Percentiles rank a stretch among this genome's conserved stretches.
These are phyloP conservation scores for Tetragonula clypearis DNA, from an alignment of 1,140 invertebrate species.

Conservation along the genomic window DNA sequence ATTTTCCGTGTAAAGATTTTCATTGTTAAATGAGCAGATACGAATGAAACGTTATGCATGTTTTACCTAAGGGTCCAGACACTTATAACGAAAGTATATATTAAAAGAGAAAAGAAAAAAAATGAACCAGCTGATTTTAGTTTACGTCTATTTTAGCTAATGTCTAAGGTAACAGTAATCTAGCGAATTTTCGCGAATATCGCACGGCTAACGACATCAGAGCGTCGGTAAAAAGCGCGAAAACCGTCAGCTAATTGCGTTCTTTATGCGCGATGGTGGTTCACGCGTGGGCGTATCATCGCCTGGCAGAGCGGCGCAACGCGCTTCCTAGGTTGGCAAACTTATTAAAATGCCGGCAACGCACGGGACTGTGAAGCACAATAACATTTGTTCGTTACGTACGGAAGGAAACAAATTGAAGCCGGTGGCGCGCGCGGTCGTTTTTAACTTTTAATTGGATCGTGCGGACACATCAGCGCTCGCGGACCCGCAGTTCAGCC, in stretches of 20 bases:
- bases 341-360: constrained; percentile 54
- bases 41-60: no score
- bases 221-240: not conserved
- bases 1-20: no score
- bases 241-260: constrained; percentile 33
- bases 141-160: no score
- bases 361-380: constrained; percentile 46
- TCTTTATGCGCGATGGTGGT: not conserved
- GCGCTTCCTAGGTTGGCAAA: not conserved
- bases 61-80: not conserved
- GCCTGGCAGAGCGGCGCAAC: not conserved
- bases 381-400: constrained; percentile 54
- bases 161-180: not conserved
- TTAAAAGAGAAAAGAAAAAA: not conserved
- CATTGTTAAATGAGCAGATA: no score
- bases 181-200: not conserved
- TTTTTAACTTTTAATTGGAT: constrained; percentile 69
- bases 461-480: not conserved
- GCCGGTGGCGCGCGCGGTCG: constrained; percentile 12
- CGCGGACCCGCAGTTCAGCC: constrained; percentile 8
- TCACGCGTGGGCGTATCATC: constrained; percentile 15
- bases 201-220: not conserved
- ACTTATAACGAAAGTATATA: not conserved
- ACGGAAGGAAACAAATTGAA: constrained; percentile 56
- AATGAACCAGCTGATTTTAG: no score